Evolutionary conservation across 2,113 vertebrate species (phyloP).

Genomic region (Puffinus mauretanicus): DNA sequence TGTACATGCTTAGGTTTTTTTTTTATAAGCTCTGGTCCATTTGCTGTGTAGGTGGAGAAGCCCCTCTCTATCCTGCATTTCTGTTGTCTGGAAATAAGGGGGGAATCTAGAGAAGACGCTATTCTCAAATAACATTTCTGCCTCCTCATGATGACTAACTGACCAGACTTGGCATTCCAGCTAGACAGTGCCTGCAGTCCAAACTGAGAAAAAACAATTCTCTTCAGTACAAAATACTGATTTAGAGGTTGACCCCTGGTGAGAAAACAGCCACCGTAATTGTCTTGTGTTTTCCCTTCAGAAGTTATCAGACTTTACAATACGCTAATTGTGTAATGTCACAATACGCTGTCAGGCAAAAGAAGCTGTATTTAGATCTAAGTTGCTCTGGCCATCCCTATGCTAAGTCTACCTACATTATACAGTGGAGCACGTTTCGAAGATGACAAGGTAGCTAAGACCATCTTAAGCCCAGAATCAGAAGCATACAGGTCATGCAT

Average conservation of each 20-base stretch:
- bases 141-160: neutral
- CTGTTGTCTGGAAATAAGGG: neutral
- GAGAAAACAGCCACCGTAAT: neutral
- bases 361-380: neutral
- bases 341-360: neutral
- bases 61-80: neutral
- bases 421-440: neutral
- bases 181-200: neutral
- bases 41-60: neutral
- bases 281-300: neutral
- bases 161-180: neutral
- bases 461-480: neutral
- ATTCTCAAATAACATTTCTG: neutral
- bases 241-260: neutral
- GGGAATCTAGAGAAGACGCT: neutral
- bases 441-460: neutral
- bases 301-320: neutral
- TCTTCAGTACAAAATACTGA: neutral
- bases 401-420: neutral
- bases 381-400: neutral
- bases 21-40: neutral
- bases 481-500: neutral
- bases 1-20: neutral
- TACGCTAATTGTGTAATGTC: neutral
- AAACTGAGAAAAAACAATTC: neutral